Evolutionary conservation across 2,797 vertebrate genomes (phyloP).

Genomic region (Sciurus carolinensis): DNA sequence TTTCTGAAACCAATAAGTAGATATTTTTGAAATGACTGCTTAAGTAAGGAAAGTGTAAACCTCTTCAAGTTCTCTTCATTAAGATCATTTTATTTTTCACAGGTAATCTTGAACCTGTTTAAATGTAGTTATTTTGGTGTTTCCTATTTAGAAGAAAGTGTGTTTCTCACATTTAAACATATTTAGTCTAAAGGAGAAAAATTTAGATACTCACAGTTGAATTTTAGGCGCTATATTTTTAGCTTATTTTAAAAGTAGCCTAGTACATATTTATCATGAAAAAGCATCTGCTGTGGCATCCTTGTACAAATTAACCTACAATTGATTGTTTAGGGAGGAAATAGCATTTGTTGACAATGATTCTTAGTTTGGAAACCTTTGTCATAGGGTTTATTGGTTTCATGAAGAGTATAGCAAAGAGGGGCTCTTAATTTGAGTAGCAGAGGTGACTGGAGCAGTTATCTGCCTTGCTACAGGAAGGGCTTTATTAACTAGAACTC

Average conservation of each 20-base stretch:
- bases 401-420: not conserved
- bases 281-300: constrained; percentile 6
- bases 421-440: constrained; percentile 37
- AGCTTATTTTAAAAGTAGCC: constrained; percentile 53
- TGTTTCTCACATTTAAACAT: constrained; percentile 53
- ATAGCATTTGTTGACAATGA: constrained; percentile 44
- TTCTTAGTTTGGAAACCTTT: constrained; percentile 38
- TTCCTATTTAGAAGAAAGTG: constrained; percentile 44
- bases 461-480: not conserved
- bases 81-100: constrained; percentile 58
- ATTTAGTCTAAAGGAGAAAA: constrained; percentile 64
- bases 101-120: constrained; percentile 59
- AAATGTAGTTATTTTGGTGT: constrained; percentile 56
- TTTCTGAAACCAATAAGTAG: not conserved
- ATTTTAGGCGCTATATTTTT: constrained; percentile 55
- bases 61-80: not conserved
- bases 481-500: constrained; percentile 33
- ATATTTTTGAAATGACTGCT: constrained; percentile 35
- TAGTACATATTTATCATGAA: constrained; percentile 29
- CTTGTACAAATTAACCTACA: constrained; percentile 12
- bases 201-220: constrained; percentile 26
- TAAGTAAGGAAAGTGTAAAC: constrained; percentile 12
- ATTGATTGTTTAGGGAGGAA: constrained; percentile 51
- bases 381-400: constrained; percentile 37
- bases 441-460: not conserved